These are phyloP conservation scores for Vulpes lagopus DNA, from an alignment of 2,113 vertebrate genomes.

Conservation along the genomic window DNA sequence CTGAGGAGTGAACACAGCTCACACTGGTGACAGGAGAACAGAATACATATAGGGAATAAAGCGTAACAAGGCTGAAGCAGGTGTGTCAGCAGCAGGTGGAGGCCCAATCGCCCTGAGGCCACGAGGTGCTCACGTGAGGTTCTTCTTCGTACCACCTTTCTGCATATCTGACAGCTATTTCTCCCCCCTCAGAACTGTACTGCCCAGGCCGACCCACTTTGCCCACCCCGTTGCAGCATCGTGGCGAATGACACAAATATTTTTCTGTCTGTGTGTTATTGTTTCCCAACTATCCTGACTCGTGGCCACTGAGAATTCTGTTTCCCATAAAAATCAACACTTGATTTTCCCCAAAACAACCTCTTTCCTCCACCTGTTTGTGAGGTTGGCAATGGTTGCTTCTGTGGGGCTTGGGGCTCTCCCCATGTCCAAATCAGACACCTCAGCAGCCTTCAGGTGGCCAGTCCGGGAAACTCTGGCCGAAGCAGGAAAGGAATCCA, in stretches of 20 bases:
- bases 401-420: neutral
- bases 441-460: neutral
- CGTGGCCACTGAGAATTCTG: neutral
- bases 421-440: fast-evolving
- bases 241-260: fast-evolving
- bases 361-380: neutral
- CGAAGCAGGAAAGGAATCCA: too few relatives aligned
- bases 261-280: neutral
- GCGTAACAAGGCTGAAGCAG: neutral
- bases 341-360: neutral
- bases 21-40: neutral
- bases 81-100: neutral
- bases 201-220: neutral
- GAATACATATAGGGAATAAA: neutral
- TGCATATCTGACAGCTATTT: neutral
- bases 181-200: neutral
- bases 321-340: neutral
- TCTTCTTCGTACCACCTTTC: neutral
- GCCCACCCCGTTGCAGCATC: fast-evolving
- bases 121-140: fast-evolving
- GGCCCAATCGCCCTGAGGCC: neutral
- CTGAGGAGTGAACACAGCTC: neutral
- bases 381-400: fast-evolving
- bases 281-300: neutral
- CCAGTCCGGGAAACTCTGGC: too few relatives aligned